Conservation (phyloP, 2,888 invertebrate genomes). For the Papilio gigon region DNA sequence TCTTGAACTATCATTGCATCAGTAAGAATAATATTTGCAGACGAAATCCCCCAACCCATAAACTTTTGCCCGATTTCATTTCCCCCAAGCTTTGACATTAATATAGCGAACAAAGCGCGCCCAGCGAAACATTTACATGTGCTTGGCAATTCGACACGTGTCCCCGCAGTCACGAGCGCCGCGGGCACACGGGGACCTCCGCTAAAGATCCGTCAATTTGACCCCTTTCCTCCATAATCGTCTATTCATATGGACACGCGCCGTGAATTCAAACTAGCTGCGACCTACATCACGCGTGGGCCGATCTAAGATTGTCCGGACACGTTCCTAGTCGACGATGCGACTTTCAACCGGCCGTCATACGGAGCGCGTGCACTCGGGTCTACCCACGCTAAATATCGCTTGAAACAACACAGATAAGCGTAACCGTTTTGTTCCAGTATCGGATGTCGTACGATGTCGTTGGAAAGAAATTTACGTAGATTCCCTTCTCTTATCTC, state of each 20-base stretch:
- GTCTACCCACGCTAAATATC: constrained; percentile 7
- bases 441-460: not conserved
- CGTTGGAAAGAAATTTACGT: not conserved
- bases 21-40: not conserved
- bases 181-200: constrained; percentile 44
- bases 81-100: constrained; percentile 48
- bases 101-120: constrained; percentile 47
- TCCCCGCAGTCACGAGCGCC: constrained; percentile 47
- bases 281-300: constrained; percentile 45
- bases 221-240: constrained; percentile 56
- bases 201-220: constrained; percentile 52
- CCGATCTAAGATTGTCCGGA: constrained; percentile 48
- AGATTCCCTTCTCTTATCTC: not conserved
- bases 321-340: constrained; percentile 44
- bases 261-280: constrained; percentile 51
- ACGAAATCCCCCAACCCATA: not conserved
- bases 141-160: constrained; percentile 41
- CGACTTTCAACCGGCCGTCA: constrained; percentile 20
- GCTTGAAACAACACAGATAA: not conserved
- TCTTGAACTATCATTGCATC: not conserved
- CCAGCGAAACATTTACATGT: constrained; percentile 27
- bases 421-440: not conserved
- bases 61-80: constrained; percentile 16
- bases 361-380: not conserved
- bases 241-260: constrained; percentile 54